These are phyloP conservation scores for Acanthisitta chloris DNA, from an alignment of 2,113 vertebrate genomes.

Conservation along the genomic window DNA sequence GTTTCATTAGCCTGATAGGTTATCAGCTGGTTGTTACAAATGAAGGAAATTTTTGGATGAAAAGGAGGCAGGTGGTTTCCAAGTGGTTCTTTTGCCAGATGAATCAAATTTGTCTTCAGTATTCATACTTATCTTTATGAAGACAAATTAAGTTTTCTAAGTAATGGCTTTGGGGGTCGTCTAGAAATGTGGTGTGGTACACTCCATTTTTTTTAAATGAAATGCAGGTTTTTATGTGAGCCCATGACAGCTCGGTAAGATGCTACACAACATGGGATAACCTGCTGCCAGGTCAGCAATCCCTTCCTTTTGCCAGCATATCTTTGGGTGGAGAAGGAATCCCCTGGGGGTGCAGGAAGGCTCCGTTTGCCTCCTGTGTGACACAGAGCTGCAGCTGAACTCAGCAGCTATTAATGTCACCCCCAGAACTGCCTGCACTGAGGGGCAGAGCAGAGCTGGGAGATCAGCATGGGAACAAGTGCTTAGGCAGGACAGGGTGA, in stretches of 20 bases:
- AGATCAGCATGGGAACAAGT: background rate
- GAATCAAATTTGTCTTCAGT: background rate
- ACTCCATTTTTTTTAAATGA: background rate
- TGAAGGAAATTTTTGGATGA: background rate
- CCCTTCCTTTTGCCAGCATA: background rate
- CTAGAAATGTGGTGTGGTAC: accelerated
- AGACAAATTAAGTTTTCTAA: background rate
- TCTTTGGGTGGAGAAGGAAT: background rate
- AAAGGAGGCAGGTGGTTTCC: background rate
- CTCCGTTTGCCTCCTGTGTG: background rate
- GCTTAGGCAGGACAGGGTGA: background rate
- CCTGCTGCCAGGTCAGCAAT: background rate
- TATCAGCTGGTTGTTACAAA: background rate
- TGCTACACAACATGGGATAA: background rate
- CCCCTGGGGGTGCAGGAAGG: background rate
- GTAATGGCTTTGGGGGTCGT: background rate
- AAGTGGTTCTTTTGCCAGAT: background rate
- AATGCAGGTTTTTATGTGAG: background rate
- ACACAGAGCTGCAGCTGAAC: background rate
- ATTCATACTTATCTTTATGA: background rate
- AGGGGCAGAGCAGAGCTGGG: background rate
- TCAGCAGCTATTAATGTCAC: background rate
- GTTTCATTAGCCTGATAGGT: background rate
- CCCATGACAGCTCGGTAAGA: background rate
- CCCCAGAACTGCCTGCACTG: background rate